phyloP scores from a whole-genome alignment of 2,888 invertebrate species.

The Biston stratarius region DNA sequence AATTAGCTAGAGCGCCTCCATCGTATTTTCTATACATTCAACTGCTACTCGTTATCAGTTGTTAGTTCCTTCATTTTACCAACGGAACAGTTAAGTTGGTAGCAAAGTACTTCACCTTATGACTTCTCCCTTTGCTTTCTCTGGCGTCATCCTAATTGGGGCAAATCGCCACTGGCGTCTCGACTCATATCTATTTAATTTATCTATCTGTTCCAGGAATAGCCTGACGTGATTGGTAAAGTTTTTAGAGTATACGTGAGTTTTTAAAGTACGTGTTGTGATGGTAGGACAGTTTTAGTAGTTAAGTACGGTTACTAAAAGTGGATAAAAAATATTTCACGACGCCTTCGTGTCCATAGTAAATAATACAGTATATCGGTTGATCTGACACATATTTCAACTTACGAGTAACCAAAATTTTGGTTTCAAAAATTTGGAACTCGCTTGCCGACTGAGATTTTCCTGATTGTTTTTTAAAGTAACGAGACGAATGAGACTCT shows the following conservation, averaged over 20 bases:
- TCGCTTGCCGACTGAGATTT: too few species aligned
- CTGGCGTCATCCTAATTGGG: slow-evolving; percentile 56
- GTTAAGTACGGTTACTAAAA: too few species aligned
- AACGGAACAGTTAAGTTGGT: slow-evolving; percentile 1
- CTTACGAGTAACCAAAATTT: too few species aligned
- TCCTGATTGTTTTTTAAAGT: too few species aligned
- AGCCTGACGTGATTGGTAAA: slow-evolving; percentile 53
- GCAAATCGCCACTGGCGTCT: slow-evolving; percentile 67
- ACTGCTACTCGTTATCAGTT: background rate
- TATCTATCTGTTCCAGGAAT: slow-evolving; percentile 65
- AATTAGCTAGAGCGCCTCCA: background rate
- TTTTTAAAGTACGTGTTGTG: background rate
- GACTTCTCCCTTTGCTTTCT: slow-evolving; percentile 47
- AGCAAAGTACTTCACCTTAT: background rate
- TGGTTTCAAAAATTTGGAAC: too few species aligned
- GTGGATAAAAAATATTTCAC: too few species aligned
- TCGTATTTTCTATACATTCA: background rate
- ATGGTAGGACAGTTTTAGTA: background rate
- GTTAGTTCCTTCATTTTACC: background rate
- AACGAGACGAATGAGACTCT: too few species aligned
- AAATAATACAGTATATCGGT: too few species aligned
- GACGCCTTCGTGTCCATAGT: too few species aligned
- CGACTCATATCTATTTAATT: slow-evolving; percentile 69
- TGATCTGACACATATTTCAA: too few species aligned
- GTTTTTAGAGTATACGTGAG: slow-evolving; percentile 44